A percentile compares a stretch with the other conserved stretches of the same genome.
Evolutionary conservation across 2,113 vertebrate species (phyloP).

Genomic region (Martes martes): DNA sequence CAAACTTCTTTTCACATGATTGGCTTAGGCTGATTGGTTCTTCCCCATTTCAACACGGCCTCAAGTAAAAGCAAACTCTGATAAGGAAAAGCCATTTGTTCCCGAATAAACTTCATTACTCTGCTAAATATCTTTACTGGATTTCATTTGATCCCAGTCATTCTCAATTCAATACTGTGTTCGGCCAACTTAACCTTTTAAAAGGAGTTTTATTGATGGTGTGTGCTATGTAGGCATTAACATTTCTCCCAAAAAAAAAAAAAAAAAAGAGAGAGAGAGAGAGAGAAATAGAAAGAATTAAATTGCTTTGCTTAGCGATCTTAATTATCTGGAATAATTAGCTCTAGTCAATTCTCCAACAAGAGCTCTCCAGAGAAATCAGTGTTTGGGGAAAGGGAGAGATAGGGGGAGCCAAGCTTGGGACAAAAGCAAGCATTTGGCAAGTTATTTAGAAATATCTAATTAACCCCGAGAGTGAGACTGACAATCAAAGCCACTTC

Average conservation of each 20-base stretch:
- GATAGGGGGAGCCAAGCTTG: constrained; percentile 38
- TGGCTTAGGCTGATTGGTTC: background rate
- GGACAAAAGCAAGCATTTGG: constrained; percentile 77
- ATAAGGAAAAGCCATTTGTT: constrained; percentile 32
- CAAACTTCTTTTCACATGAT: background rate
- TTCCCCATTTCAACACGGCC: background rate
- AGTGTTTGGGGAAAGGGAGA: constrained; percentile 74
- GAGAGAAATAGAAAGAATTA: constrained; percentile 74
- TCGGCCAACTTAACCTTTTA: constrained; percentile 79
- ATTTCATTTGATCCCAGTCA: constrained; percentile 63
- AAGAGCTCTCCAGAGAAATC: constrained; percentile 79
- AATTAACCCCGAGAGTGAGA: constrained; percentile 83
- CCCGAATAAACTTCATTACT: constrained; percentile 51
- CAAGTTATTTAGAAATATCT: constrained; percentile 80
- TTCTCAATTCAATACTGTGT: constrained; percentile 53
- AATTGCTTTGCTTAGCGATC: constrained; percentile 84
- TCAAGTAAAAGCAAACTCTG: constrained; percentile 15
- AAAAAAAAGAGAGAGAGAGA: background rate
- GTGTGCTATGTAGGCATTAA: constrained; percentile 70
- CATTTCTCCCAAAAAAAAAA: constrained; percentile 72
- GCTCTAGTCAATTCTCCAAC: constrained; percentile 80
- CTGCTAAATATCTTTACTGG: constrained; percentile 64
- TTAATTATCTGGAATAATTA: constrained; percentile 88
- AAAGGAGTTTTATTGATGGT: constrained; percentile 77
- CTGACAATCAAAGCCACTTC: constrained; percentile 78